Percentiles rank a stretch among this genome's conserved stretches.
These are phyloP conservation scores for Branchinecta sandiegonensis DNA, from an alignment of 2,888 invertebrate genomes.

Conservation along the genomic window DNA sequence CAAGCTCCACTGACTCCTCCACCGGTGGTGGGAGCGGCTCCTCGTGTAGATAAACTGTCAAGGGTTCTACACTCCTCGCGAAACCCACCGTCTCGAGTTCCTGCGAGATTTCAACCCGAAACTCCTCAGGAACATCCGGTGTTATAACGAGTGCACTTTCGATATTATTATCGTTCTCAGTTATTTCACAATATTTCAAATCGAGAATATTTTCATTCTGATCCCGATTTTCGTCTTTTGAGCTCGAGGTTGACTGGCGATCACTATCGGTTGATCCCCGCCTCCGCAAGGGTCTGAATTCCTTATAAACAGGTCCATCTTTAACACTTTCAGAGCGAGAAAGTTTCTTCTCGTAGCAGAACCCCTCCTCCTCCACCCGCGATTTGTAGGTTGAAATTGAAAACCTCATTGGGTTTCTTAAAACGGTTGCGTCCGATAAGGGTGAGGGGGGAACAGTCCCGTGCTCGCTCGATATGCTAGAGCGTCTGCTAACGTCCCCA, in stretches of 20 bases:
- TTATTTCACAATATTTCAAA: background rate
- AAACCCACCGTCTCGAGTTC: background rate
- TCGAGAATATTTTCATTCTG: constrained; percentile 11
- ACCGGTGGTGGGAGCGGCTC: too few relatives aligned
- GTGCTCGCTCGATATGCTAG: background rate
- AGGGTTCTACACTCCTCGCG: background rate
- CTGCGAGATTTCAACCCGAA: background rate
- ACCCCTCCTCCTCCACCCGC: background rate
- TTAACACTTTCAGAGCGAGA: background rate
- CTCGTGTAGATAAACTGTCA: too few relatives aligned
- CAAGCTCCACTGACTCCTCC: background rate
- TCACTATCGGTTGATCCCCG: background rate
- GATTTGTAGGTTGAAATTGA: background rate
- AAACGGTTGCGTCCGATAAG: background rate
- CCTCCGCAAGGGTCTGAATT: background rate
- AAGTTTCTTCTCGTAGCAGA: background rate
- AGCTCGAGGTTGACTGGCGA: background rate
- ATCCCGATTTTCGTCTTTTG: background rate
- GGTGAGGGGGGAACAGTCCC: too few relatives aligned
- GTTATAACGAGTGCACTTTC: background rate
- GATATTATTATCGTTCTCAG: background rate
- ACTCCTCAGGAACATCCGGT: background rate
- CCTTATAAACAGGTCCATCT: background rate
- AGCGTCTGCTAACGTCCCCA: background rate
- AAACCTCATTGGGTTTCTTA: background rate